Base-by-base conservation (phyloP, 2,113 vertebrate species). In the Ageneiosus marmoratus region DNA sequence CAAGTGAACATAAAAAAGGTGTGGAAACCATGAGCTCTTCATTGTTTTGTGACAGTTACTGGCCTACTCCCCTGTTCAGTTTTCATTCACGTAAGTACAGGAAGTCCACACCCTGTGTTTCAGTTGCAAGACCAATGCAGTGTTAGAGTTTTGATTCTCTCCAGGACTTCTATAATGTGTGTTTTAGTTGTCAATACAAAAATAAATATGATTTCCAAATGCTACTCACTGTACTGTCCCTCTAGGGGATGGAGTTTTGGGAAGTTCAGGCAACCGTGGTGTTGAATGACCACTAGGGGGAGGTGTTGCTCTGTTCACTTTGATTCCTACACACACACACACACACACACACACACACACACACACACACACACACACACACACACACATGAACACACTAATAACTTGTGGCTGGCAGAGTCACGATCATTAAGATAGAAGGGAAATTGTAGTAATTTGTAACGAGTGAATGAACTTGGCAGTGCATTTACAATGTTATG, bases 221-320 rank as follows among this genome's bases (percentile, higher is more conserved):
- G 41, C 32, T 41, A 92, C 94, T 94, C 87, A 95, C 95, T 16
- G 60, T 67, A 72, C 24, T 53, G 93, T 94, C 27, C 91, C 87
- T 74, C 80, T 91, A 6, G 90, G 88, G 0, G 89, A 89, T 51
- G 90, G 88, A 1, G 90, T 86, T 41, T 56, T 89, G 20, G 94
- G 95, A 22, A 94, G 86, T 4, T 41, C 84, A 9, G 91, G 94
- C 5, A 84, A 72, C 58, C 84, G 73, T 67, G 91, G 79, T 44
- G 86, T 79, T 0, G 91, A 6, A 29, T 34, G 90, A 27, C 60
- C 83, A 8, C 77, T 88, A 1, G 86, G 72, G 8, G 67, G n/a
- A 29, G 62, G 0, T 69, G 84, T 24, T 67, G 74, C 16, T 5
- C 24, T 1, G 0, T 6, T 1, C 0, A 69, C 22, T 73, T 84